Conservation (phyloP, 2,888 invertebrate genomes). For the Neuroscelio doddi region DNA sequence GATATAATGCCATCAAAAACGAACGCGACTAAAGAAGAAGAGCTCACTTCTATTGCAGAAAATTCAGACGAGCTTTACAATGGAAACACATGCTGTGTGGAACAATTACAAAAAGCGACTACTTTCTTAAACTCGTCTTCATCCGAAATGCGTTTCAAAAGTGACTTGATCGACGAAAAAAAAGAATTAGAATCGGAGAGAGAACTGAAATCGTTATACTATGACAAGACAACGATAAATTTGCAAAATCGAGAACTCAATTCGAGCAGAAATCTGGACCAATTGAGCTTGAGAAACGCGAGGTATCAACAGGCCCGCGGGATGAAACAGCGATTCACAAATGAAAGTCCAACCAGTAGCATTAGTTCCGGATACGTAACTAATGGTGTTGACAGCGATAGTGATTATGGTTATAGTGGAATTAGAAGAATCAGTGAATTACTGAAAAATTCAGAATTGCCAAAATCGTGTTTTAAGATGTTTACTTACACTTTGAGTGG, state of each 20-base stretch:
- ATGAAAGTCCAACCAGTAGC: constrained; percentile 56
- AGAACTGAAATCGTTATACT: too few species aligned
- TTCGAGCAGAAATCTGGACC: too few species aligned
- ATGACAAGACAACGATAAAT: too few species aligned
- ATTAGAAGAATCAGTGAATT: constrained; percentile 22
- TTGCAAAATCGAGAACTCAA: too few species aligned
- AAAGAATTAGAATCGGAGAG: too few species aligned
- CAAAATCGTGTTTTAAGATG: constrained; percentile 61
- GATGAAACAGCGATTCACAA: constrained; percentile 6
- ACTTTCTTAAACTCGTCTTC: too few species aligned
- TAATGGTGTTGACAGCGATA: constrained; percentile 72
- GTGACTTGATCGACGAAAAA: too few species aligned
- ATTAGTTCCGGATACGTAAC: constrained; percentile 74
- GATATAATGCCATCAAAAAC: constrained; percentile 62
- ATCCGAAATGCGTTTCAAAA: constrained; percentile 7
- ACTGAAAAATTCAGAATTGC: constrained; percentile 51
- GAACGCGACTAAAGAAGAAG: constrained; percentile 29
- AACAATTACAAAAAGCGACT: background rate
- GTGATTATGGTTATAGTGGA: constrained; percentile 53
- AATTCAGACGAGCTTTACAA: constrained; percentile 53
- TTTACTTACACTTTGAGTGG: constrained; percentile 58
- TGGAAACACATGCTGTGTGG: constrained; percentile 50
- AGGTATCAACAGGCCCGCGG: background rate
- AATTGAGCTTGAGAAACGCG: constrained; percentile 11
- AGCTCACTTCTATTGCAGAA: constrained; percentile 51